Percentiles rank a stretch among this genome's conserved stretches.
These are phyloP conservation scores for Thereva unica DNA, from an alignment of 2,888 invertebrate species.

Conservation along the genomic window DNA sequence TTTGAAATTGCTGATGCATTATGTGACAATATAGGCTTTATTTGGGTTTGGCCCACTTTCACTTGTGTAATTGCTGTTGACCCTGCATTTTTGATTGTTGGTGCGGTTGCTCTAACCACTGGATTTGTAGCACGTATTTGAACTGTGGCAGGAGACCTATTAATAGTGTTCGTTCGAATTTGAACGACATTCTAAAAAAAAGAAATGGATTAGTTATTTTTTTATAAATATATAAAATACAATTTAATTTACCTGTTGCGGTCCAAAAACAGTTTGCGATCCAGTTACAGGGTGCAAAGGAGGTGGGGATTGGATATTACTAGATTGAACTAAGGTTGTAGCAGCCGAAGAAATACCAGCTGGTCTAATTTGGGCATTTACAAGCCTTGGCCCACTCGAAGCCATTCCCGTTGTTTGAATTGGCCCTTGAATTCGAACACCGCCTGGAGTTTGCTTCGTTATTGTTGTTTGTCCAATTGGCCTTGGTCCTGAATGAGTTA, in stretches of 20 bases:
- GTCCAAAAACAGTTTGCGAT: constrained; percentile 40
- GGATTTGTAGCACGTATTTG: constrained; percentile 54
- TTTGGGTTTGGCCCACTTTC: constrained; percentile 58
- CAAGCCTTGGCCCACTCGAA: constrained; percentile 51
- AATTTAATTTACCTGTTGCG: constrained; percentile 40
- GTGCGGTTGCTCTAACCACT: constrained; percentile 44
- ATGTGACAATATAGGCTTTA: constrained; percentile 51
- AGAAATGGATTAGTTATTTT: neutral
- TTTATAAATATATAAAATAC: neutral
- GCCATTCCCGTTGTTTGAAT: constrained; percentile 42
- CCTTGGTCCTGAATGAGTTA: constrained; percentile 58
- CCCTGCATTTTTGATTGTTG: constrained; percentile 44
- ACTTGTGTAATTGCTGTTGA: constrained; percentile 49
- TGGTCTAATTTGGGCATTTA: constrained; percentile 53
- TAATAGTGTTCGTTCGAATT: constrained; percentile 47
- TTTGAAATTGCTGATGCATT: constrained; percentile 28
- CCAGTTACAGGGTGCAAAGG: constrained; percentile 54
- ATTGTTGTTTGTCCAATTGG: constrained; percentile 59
- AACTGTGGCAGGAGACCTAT: constrained; percentile 53
- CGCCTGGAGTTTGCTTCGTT: constrained; percentile 56
- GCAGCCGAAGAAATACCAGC: constrained; percentile 45
- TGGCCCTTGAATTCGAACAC: constrained; percentile 54
- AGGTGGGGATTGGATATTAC: constrained; percentile 52
- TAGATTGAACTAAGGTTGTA: constrained; percentile 48
- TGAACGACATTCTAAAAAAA: constrained; percentile 55